phyloP scores from a whole-genome alignment of 2,113 vertebrate genomes.

The Pandion haliaetus region DNA sequence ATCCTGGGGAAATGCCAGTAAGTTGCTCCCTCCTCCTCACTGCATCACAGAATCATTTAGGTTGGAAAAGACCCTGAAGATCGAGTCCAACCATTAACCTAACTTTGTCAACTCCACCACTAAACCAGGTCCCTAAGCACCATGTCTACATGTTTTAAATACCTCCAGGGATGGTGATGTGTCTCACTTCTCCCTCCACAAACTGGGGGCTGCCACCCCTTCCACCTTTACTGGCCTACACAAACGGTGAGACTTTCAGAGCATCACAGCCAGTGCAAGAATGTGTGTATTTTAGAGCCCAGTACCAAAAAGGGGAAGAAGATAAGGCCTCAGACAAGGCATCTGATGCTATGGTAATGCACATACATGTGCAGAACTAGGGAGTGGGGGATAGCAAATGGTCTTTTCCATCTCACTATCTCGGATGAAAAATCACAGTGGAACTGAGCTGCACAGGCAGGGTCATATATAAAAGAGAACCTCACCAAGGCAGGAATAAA shows the following conservation, averaged over 20 bases:
- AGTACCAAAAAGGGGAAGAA: neutral
- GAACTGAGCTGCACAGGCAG: neutral
- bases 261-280: neutral
- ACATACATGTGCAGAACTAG: neutral
- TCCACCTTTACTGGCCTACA: neutral
- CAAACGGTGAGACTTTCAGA: neutral
- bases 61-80: neutral
- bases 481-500: neutral
- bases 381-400: neutral
- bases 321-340: neutral
- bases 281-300: neutral
- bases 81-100: neutral
- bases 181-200: neutral
- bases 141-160: accelerated
- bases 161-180: neutral
- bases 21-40: neutral
- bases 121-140: neutral
- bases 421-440: neutral
- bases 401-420: neutral
- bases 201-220: neutral
- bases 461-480: neutral
- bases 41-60: neutral
- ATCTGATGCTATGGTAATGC: neutral
- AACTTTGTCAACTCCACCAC: neutral
- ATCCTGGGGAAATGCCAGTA: neutral